phyloP scores from a whole-genome alignment of 2,113 vertebrate species.

The Polyodon spathula region DNA sequence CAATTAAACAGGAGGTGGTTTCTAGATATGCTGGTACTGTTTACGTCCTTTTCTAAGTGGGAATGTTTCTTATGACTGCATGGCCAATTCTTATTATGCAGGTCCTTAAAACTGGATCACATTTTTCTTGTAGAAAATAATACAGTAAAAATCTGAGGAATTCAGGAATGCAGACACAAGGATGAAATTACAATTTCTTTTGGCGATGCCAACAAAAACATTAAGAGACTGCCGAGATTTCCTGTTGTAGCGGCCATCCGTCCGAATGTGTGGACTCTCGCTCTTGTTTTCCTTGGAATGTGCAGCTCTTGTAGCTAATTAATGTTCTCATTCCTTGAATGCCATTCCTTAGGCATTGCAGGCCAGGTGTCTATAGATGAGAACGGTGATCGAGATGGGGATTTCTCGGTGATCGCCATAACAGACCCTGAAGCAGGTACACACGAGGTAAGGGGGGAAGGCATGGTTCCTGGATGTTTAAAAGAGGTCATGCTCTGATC shows the following conservation, averaged over 20 bases:
- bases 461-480: too few relatives aligned
- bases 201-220: slow-evolving; percentile 65
- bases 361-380: slow-evolving; percentile 88
- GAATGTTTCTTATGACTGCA: too few relatives aligned
- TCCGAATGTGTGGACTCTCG: slow-evolving; percentile 53
- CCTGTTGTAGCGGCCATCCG: slow-evolving; percentile 57
- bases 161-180: slow-evolving; percentile 66
- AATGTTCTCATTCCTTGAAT: slow-evolving; percentile 48
- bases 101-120: slow-evolving; percentile 31
- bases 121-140: slow-evolving; percentile 37
- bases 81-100: slow-evolving; percentile 33
- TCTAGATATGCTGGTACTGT: too few relatives aligned
- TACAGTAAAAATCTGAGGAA: slow-evolving; percentile 66
- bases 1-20: too few relatives aligned
- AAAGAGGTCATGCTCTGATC: neutral
- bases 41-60: too few relatives aligned
- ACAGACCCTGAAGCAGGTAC: slow-evolving; percentile 73
- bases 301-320: slow-evolving; percentile 44
- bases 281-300: slow-evolving; percentile 59
- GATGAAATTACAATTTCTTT: slow-evolving; percentile 71
- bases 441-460: slow-evolving; percentile 74
- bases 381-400: slow-evolving; percentile 84
- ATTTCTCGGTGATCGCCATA: slow-evolving; percentile 93
- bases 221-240: slow-evolving; percentile 62
- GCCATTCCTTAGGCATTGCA: slow-evolving; percentile 73